phyloP scores from a whole-genome alignment of 2,888 invertebrate genomes.

The Drosophila algonquin region DNA sequence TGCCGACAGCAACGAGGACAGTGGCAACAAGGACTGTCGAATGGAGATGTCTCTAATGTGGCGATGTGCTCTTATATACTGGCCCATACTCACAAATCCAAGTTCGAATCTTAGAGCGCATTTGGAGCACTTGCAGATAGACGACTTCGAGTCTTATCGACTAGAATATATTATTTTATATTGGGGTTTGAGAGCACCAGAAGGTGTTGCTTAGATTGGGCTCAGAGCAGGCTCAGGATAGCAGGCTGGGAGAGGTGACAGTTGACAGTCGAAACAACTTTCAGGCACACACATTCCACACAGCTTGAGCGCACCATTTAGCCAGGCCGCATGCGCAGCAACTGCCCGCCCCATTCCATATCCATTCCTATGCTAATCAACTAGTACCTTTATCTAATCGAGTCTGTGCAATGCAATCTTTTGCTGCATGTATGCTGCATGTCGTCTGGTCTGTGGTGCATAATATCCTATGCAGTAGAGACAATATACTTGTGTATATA shows the following conservation, averaged over 20 bases:
- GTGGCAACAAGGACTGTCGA: neutral
- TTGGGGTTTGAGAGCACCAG: neutral
- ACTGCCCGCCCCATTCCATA: too few relatives aligned
- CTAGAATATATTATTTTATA: neutral
- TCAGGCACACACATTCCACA: neutral
- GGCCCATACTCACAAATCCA: conserved; percentile 61
- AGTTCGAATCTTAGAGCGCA: conserved; percentile 58
- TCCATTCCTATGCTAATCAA: too few relatives aligned
- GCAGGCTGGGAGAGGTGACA: too few relatives aligned
- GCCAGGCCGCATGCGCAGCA: neutral
- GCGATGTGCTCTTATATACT: neutral
- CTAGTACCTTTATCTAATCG: neutral
- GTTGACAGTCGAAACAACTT: too few relatives aligned
- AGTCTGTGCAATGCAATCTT: neutral
- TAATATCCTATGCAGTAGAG: neutral
- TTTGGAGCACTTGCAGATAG: conserved; percentile 55
- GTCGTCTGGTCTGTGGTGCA: neutral
- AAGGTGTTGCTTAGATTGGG: neutral
- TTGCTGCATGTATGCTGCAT: neutral
- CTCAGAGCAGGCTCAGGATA: too few relatives aligned
- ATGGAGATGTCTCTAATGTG: too few relatives aligned
- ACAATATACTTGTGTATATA: neutral
- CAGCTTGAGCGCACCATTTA: neutral
- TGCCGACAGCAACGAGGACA: neutral
- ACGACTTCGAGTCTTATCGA: conserved; percentile 28